Base-by-base conservation (phyloP, 2,888 invertebrate genomes). In the Macrosoma leucophasiata region DNA sequence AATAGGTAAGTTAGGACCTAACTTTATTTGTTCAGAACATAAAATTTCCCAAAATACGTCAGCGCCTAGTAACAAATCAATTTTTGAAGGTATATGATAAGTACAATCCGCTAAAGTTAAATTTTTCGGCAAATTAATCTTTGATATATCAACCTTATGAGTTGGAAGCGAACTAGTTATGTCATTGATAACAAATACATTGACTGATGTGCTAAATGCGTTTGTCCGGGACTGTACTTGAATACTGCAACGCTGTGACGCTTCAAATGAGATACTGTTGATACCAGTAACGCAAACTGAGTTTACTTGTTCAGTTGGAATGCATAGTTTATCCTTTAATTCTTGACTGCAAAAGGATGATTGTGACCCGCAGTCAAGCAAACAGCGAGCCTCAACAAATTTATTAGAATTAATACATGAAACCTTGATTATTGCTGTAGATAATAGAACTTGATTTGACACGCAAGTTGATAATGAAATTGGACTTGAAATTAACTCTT, bases 1-100 rank as follows among this genome's bases (percentile, higher is more conserved):
- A 3, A 23, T 15, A 6, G 36, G 35, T 21, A 38, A 33, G 14
- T 39, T 41, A 28, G 31, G 33, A 5, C 37, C 35, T 24, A 38
- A 29, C 13, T 23, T 26, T 12, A 44, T 36, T 34, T 39, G 38
- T 24, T 20, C 18, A 5, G 34, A 30, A 19, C 34, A 36, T 23
- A 34, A 29, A 23, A 29, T 25, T 13, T 25, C 24, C 24, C 24
- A 25, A 13, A 25, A 25, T 27, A 33, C 21, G 11, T 27, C 33
- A 9, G 26, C 27, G 7, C 33, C 27, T 8, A 33, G 22, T 20
- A 33, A 19, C 4, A 28, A 18, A 23, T 29, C 34, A 4, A 34
- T 34, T 13, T 28, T 13, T n/a, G 18, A 15, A 1, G 33, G 33
- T 2, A 2, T 13, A 6, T 30, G 3, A 12, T 30, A 30, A 6